Conservation (phyloP, 2,888 invertebrate genomes). For the Pyrgus malvae region DNA sequence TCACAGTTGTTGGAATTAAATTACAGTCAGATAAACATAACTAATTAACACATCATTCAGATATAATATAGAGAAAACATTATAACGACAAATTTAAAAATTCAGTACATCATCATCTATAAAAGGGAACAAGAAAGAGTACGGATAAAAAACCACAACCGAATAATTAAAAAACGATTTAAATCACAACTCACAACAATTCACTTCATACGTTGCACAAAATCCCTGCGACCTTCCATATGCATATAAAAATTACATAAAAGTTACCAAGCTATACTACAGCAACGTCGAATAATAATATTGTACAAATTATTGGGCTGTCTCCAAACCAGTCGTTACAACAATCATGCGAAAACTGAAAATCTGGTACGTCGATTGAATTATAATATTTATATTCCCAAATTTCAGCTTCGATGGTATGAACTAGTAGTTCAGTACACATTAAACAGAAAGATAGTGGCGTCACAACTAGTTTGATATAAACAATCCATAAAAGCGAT, state of each 20-base stretch:
- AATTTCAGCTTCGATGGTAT: too few species aligned
- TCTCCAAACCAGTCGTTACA: neutral
- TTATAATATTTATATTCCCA: too few species aligned
- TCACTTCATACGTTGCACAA: conserved; percentile 18
- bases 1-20: conserved; percentile 1
- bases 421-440: too few species aligned
- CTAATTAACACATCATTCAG: neutral
- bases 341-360: too few species aligned
- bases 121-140: conserved; percentile 4
- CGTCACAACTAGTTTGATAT: neutral
- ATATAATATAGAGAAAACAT: neutral
- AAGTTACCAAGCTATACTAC: conserved; percentile 1
- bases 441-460: too few species aligned
- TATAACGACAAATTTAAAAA: conserved; percentile 18
- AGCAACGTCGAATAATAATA: conserved; percentile 1
- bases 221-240: conserved; percentile 12
- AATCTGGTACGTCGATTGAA: too few species aligned
- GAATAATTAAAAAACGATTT: conserved; percentile 38
- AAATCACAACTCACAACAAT: conserved; percentile 25
- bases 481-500: neutral
- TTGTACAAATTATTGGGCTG: neutral
- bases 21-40: neutral
- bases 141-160: conserved; percentile 50
- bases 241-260: neutral
- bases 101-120: conserved; percentile 1